Percentiles rank a stretch among this genome's conserved stretches.
Conservation (phyloP, 1,140 invertebrate genomes). For the Mya arenaria region DNA sequence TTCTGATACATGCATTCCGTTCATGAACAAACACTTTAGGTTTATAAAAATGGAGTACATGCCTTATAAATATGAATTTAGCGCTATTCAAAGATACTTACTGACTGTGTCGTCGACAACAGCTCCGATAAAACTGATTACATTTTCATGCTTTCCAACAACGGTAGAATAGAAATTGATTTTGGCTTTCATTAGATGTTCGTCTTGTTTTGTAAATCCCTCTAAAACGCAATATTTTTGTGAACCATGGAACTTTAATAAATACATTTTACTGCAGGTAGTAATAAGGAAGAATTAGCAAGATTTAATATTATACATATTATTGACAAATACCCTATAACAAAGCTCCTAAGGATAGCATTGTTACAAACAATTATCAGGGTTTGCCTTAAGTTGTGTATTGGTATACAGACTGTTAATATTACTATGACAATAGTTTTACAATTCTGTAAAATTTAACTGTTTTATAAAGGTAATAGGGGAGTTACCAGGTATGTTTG, state of each 20-base stretch:
- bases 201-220: constrained; percentile 24
- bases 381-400: background rate
- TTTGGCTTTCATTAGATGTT: constrained; percentile 55
- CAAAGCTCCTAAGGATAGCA: background rate
- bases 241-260: background rate
- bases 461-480: no score
- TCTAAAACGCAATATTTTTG: background rate
- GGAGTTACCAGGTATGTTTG: no score
- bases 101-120: constrained; percentile 31
- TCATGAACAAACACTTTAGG: no score
- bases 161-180: constrained; percentile 48
- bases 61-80: no score
- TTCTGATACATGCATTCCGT: no score
- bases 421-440: no score
- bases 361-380: background rate
- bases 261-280: background rate
- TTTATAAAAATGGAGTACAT: no score
- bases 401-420: background rate
- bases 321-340: background rate
- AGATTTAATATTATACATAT: background rate
- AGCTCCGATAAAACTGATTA: constrained; percentile 56
- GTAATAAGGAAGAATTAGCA: background rate
- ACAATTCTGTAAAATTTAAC: no score
- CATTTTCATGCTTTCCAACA: constrained; percentile 25
- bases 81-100: no score